These are phyloP conservation scores for Ephydatia muelleri DNA, from an alignment of 37 sponge, comb jelly and placozoan genomes.

Conservation along the genomic window DNA sequence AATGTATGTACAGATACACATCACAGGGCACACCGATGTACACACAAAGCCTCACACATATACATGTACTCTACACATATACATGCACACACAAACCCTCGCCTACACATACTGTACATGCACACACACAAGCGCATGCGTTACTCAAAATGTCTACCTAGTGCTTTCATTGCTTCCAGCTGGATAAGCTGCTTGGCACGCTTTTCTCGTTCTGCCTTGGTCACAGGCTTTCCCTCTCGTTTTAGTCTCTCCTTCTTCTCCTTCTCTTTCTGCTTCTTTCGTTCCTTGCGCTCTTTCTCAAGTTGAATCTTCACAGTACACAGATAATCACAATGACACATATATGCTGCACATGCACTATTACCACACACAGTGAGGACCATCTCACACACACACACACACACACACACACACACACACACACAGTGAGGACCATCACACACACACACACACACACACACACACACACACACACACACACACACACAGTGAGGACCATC, in stretches of 20 bases:
- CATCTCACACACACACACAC: neutral
- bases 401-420: neutral
- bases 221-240: conserved; percentile 88
- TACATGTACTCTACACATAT: neutral
- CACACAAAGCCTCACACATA: neutral
- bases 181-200: conserved; percentile 50
- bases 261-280: conserved; percentile 79
- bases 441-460: neutral
- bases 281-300: conserved; percentile 79
- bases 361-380: neutral
- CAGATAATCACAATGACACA: conserved; percentile 6
- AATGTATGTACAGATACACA: neutral
- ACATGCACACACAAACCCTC: neutral
- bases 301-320: conserved; percentile 35
- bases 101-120: neutral
- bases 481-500: no score
- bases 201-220: conserved; percentile 82
- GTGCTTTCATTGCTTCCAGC: conserved; percentile 65
- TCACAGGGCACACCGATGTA: neutral
- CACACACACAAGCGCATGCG: neutral
- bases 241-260: conserved; percentile 75
- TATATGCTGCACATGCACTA: neutral
- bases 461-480: no score
- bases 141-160: conserved; percentile 45
- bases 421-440: no score